A percentile compares a stretch with the other conserved stretches of the same genome.
Conservation (phyloP, 1,140 invertebrate genomes). For the Zaprionus ghesquierei region DNA sequence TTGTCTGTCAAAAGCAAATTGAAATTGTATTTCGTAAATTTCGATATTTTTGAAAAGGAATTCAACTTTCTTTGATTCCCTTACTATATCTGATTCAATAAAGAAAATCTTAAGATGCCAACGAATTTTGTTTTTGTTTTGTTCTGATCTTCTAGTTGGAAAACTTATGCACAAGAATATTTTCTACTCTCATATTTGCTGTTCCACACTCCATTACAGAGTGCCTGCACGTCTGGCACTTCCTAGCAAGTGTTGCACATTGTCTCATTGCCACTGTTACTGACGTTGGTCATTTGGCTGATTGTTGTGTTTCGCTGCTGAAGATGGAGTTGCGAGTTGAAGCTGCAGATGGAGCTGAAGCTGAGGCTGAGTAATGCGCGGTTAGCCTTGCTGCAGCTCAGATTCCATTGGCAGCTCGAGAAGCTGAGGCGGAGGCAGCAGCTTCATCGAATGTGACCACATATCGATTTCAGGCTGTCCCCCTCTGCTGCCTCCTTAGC, state of each 20-base stretch:
- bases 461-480: conserved; percentile 70
- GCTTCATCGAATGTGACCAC: conserved; percentile 42
- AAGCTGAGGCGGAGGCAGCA: conserved; percentile 13
- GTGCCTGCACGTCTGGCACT: neutral
- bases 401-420: conserved; percentile 23
- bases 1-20: no score
- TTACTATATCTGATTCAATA: no score
- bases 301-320: conserved; percentile 68
- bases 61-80: no score
- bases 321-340: neutral
- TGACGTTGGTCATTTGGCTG: conserved; percentile 60
- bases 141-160: no score
- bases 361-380: conserved; percentile 32
- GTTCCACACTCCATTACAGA: neutral
- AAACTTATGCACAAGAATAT: neutral
- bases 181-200: neutral
- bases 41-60: no score
- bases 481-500: neutral
- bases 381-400: conserved; percentile 12
- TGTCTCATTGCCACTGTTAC: conserved; percentile 33
- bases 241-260: neutral
- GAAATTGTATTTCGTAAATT: no score
- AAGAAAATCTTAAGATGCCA: no score
- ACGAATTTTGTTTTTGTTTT: no score
- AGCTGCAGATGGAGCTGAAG: neutral